Evolutionary conservation across 2,888 invertebrate species (phyloP).

Genomic region (Polydrusus cervinus): DNA sequence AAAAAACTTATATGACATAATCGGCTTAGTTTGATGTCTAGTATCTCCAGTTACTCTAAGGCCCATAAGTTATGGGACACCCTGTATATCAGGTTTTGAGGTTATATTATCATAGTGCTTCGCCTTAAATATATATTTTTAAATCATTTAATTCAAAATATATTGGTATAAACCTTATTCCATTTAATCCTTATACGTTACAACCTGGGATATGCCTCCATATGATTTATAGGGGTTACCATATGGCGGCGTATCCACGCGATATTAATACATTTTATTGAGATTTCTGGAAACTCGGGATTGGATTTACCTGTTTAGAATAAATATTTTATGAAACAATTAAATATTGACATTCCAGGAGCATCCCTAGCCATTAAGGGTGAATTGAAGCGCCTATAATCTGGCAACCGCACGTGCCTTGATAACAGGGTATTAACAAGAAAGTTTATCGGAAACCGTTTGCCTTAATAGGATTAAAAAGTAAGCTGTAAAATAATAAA

Average conservation of each 20-base stretch:
- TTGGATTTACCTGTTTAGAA: slow-evolving; percentile 23
- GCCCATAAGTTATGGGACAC: too few species aligned
- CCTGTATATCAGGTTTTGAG: too few species aligned
- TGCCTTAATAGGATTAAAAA: slow-evolving; percentile 9
- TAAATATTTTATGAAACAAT: slow-evolving; percentile 22
- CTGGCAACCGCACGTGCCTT: slow-evolving; percentile 6
- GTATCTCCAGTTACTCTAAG: too few species aligned
- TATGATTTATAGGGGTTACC: slow-evolving; percentile 31
- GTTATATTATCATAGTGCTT: too few species aligned
- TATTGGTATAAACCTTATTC: background rate
- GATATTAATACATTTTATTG: slow-evolving; percentile 22
- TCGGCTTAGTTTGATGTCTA: too few species aligned
- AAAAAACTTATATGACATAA: too few species aligned
- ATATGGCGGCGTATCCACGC: slow-evolving; percentile 2
- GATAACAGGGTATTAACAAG: slow-evolving; percentile 17
- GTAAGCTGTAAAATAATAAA: background rate
- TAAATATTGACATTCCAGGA: slow-evolving; percentile 19
- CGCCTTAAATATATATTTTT: too few species aligned
- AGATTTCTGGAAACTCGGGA: slow-evolving; percentile 25
- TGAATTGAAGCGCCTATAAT: slow-evolving; percentile 10
- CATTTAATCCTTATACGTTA: background rate
- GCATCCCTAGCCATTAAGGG: background rate
- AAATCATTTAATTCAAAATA: background rate
- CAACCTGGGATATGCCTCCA: background rate
- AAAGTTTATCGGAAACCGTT: background rate